Conservation (phyloP, 1,140 invertebrate species). For the Parasteatoda tepidariorum region DNA sequence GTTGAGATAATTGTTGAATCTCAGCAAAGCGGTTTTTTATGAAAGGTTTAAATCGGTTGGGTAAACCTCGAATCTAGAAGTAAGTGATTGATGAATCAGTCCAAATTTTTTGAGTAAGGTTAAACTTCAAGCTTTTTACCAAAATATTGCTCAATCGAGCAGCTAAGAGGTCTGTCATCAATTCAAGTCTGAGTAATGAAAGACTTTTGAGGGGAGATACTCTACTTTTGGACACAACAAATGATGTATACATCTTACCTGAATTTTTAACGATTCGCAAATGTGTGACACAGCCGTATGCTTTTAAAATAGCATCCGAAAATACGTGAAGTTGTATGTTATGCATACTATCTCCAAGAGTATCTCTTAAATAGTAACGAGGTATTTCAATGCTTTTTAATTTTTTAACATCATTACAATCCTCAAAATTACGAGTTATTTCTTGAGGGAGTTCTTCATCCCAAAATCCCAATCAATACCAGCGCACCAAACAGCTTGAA, state of each 20-base stretch:
- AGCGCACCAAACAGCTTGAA: too few species aligned
- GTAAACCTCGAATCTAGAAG: constrained; percentile 65
- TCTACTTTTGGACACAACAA: constrained; percentile 3
- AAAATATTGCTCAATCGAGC: background rate
- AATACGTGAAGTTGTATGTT: too few species aligned
- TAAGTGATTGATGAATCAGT: constrained; percentile 68
- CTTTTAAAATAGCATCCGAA: too few species aligned
- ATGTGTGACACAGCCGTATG: too few species aligned
- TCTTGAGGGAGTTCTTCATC: too few species aligned
- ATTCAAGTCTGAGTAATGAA: constrained; percentile 1
- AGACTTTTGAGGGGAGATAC: constrained; percentile 7
- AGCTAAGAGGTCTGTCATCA: background rate
- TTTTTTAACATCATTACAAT: too few species aligned
- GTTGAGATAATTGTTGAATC: constrained; percentile 62
- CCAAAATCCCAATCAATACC: too few species aligned
- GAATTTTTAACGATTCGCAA: too few species aligned
- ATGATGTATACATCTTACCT: background rate
- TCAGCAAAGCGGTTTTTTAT: constrained; percentile 67
- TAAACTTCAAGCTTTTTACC: background rate
- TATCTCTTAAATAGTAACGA: too few species aligned
- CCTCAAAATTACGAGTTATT: too few species aligned
- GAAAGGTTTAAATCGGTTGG: constrained; percentile 66
- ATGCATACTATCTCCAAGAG: too few species aligned
- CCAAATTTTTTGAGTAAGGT: constrained; percentile 21
- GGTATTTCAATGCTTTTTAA: too few species aligned